Evolutionary conservation across 2,888 invertebrate genomes (phyloP).

Genomic region (Euzophera pinguis): DNA sequence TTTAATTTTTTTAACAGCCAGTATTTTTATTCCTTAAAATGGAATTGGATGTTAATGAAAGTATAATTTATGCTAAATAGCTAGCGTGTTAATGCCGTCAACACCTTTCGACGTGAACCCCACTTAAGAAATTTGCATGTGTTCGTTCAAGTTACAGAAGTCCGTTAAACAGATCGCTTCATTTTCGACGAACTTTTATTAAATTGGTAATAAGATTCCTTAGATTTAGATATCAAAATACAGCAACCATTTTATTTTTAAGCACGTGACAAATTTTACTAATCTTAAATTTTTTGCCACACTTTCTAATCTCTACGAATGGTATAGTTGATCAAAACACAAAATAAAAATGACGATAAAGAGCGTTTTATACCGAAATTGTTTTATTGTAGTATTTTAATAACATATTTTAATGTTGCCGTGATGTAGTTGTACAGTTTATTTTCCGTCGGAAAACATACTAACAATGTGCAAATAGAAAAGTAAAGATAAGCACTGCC

Average conservation of each 20-base stretch:
- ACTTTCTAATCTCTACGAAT: too few relatives aligned
- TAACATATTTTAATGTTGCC: neutral
- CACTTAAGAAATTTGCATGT: constrained; percentile 8
- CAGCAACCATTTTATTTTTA: too few relatives aligned
- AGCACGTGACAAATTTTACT: too few relatives aligned
- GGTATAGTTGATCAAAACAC: too few relatives aligned
- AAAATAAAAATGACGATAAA: too few relatives aligned
- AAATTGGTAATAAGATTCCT: too few relatives aligned
- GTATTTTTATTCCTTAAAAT: neutral
- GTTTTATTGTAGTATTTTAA: too few relatives aligned
- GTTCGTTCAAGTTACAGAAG: neutral
- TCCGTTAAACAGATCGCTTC: too few relatives aligned
- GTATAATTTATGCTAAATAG: constrained; percentile 8
- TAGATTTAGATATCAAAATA: too few relatives aligned
- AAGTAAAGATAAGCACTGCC: neutral
- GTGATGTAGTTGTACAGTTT: neutral
- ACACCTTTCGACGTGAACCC: constrained; percentile 7
- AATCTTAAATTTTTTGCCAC: too few relatives aligned
- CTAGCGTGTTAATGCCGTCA: constrained; percentile 1
- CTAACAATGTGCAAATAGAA: neutral
- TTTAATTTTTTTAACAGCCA: neutral
- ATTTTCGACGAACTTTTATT: too few relatives aligned
- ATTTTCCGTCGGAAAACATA: neutral
- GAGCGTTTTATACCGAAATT: too few relatives aligned
- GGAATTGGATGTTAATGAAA: constrained; percentile 6